Percentiles rank a stretch among this genome's conserved stretches.
phyloP scores from a whole-genome alignment of 1,140 invertebrate species.

The Pentalonia nigronervosa region DNA sequence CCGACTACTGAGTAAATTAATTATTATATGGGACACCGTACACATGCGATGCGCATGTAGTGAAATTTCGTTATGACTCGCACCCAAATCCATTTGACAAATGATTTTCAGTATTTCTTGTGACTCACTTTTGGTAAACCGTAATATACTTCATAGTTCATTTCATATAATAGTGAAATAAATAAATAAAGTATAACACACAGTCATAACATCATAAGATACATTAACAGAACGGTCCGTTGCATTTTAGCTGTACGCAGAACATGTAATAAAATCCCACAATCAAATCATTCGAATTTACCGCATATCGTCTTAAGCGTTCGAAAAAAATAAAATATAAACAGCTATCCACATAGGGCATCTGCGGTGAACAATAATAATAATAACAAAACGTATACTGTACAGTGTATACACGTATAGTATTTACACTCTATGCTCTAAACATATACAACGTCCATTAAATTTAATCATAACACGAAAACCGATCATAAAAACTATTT shows the following conservation, averaged over 20 bases:
- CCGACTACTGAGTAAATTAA: not conserved
- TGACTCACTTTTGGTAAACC: not conserved
- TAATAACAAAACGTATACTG: not conserved
- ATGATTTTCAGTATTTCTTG: not conserved
- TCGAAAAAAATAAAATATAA: not conserved
- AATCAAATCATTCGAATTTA: not conserved
- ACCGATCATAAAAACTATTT: not conserved
- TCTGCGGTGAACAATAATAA: not conserved
- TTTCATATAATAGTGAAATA: not conserved
- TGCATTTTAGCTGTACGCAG: not conserved
- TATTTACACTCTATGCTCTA: no score
- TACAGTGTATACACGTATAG: not conserved
- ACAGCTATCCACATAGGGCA: not conserved
- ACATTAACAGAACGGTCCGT: not conserved
- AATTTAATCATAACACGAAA: slow-evolving; percentile 1
- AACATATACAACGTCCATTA: not conserved
- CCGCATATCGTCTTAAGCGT: not conserved
- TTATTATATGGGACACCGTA: not conserved
- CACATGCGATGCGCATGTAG: not conserved
- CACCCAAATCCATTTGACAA: not conserved
- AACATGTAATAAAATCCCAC: not conserved
- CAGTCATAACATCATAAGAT: not conserved
- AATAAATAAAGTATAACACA: not conserved
- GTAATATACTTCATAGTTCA: not conserved
- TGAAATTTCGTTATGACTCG: not conserved